A percentile compares a stretch with the other conserved stretches of the same genome.
Conservation (phyloP, 2,888 invertebrate species). For the Cephonodes hylas region DNA sequence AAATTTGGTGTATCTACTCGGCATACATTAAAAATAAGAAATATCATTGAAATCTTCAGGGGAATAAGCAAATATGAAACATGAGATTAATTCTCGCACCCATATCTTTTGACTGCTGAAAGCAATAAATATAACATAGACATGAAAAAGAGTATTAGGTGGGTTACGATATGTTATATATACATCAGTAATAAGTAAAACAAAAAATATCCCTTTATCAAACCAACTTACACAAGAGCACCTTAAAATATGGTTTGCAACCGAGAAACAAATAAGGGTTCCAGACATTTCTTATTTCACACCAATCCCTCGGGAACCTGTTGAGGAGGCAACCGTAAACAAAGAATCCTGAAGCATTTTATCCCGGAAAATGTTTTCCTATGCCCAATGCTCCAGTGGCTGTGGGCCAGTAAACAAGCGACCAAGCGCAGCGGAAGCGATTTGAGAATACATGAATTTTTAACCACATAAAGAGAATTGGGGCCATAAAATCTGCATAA, state of each 20-base stretch:
- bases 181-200: too few species aligned
- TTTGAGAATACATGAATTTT: neutral
- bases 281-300: neutral
- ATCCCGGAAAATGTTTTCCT: constrained; percentile 1
- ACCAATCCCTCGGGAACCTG: constrained; percentile 5
- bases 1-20: too few species aligned
- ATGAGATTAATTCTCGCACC: too few species aligned
- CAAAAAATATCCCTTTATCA: too few species aligned
- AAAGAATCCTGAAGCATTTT: constrained; percentile 4
- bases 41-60: too few species aligned
- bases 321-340: constrained; percentile 4
- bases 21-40: too few species aligned
- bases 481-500: constrained; percentile 5
- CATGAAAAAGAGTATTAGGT: neutral
- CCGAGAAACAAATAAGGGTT: constrained; percentile 1
- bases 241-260: neutral
- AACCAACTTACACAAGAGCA: neutral
- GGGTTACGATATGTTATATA: too few species aligned
- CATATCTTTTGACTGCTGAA: too few species aligned
- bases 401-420: neutral
- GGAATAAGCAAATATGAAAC: too few species aligned
- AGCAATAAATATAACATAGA: too few species aligned
- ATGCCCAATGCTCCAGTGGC: neutral
- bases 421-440: neutral
- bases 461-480: neutral